Conservation (phyloP, 1,140 invertebrate genomes). For the Phymastichus coffea region DNA sequence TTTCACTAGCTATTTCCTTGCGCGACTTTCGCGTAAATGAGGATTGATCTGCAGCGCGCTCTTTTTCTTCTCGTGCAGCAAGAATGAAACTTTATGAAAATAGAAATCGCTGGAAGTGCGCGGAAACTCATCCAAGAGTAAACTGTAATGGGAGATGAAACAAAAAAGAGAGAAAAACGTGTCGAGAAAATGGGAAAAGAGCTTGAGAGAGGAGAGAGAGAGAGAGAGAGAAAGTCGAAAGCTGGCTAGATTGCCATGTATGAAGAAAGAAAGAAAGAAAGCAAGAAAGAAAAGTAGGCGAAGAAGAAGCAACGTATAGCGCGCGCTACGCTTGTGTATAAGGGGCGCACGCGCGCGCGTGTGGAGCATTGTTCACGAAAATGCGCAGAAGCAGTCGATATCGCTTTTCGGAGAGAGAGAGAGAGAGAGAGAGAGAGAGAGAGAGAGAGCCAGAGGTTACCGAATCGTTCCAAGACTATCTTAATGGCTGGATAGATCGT, state of each 20-base stretch:
- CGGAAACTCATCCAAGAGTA: conserved; percentile 12
- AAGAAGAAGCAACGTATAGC: no score
- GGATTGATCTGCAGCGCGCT: no score
- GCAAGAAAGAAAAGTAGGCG: conserved; percentile 18
- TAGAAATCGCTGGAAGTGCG: no score
- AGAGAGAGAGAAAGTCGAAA: conserved; percentile 17
- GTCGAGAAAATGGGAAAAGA: conserved; percentile 19
- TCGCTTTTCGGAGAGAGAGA: conserved; percentile 55
- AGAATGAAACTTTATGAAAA: no score
- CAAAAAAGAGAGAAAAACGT: conserved; percentile 29
- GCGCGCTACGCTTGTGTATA: no score
- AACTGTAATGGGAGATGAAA: conserved; percentile 9
- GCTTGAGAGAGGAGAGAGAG: conserved; percentile 27
- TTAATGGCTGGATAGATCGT: conserved; percentile 59
- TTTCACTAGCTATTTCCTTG: no score
- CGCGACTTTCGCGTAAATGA: no score
- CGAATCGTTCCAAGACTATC: conserved; percentile 59
- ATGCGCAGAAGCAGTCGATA: conserved; percentile 52
- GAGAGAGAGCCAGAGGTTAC: conserved; percentile 58
- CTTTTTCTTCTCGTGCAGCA: no score
- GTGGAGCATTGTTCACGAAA: conserved; percentile 46
- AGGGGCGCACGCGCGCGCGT: no score
- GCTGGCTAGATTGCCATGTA: conserved; percentile 9
- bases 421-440: no score
- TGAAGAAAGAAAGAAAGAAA: conserved; percentile 22